These are phyloP conservation scores for Abrostola triplasia DNA, from an alignment of 2,888 invertebrate species.

Conservation along the genomic window DNA sequence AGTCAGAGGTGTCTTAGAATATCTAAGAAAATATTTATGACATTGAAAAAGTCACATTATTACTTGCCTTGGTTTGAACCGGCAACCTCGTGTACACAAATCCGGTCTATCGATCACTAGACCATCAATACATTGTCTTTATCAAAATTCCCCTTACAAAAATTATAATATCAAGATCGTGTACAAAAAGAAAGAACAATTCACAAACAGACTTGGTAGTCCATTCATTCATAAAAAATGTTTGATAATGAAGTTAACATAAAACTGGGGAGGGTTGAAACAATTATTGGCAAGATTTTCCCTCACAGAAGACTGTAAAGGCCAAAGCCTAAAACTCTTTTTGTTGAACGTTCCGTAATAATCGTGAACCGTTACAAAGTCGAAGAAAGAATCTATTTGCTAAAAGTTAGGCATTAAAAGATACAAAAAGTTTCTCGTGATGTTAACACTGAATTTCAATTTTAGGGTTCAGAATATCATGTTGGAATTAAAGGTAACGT, in stretches of 20 bases:
- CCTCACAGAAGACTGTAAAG: slow-evolving; percentile 19
- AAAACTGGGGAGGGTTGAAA: slow-evolving; percentile 16
- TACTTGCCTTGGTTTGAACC: no score
- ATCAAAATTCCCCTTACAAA: no score
- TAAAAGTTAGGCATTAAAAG: slow-evolving; percentile 5
- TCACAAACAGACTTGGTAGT: not conserved
- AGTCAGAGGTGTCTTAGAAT: no score
- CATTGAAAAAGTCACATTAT: no score
- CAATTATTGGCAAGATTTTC: slow-evolving; percentile 27
- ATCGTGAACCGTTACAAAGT: slow-evolving; percentile 31
- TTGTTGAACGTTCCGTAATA: slow-evolving; percentile 28
- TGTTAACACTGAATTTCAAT: no score
- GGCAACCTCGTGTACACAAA: no score
- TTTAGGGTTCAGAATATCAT: no score
- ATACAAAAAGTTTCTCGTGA: not conserved
- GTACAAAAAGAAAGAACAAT: not conserved
- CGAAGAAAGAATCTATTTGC: slow-evolving; percentile 14
- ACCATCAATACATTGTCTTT: no score
- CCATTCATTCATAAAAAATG: slow-evolving; percentile 1
- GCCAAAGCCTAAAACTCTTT: slow-evolving; percentile 18
- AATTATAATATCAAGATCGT: not conserved
- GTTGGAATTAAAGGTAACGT: no score
- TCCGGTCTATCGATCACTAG: no score
- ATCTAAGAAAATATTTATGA: no score
- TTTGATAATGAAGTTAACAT: slow-evolving; percentile 24